Evolutionary conservation across 2,888 invertebrate genomes (phyloP), one percentile per base, ranked within the genome.

Genomic region (Pterobdella sp.): DNA sequence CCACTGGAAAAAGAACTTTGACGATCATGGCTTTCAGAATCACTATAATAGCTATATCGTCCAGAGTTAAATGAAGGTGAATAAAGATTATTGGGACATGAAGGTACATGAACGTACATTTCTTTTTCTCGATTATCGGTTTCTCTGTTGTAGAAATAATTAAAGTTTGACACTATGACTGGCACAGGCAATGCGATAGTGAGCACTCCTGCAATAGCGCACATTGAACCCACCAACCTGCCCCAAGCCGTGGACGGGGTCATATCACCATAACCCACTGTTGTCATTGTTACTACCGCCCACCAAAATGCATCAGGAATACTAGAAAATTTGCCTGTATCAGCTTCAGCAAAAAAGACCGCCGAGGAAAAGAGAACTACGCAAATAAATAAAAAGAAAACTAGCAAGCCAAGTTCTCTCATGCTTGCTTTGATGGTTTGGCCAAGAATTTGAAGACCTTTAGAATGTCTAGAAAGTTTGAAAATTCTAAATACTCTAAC

Each of bases 251-350:
- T 95, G 83, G 96, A 94, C 82, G 96, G 97, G 88, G 95, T 78
- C 96, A 97, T 97, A 89, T 97, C 96, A 88, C 96, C 96, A 90
- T 97, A 97, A 88, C 96, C 96, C 88, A 97, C 96, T 87, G 96
- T 97, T 83, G 93, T 93, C 93, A 93, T 93, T 83, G 94, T 94
- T 83, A 93, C 93, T 81, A 94, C 84, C 66, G 84, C 84, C 93
- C 93, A 93, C 93, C 93, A 93, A 87, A 93, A 93, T 79, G 93
- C 93, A 86, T 92, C 92, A 80, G 93, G 93, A 85, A 94, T 94
- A 84, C 92, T 93, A 86, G 91, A 91, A 90, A 94, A 94, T 88
- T 91, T 91, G 85, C 89, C 90, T 83, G 90, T 88, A 84, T 93
- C 93, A 84, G 93, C 93, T 87, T 94, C 94, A 80, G 94, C 94